phyloP scores from a whole-genome alignment of 2,888 invertebrate species.

The Ptilodon capucinus region DNA sequence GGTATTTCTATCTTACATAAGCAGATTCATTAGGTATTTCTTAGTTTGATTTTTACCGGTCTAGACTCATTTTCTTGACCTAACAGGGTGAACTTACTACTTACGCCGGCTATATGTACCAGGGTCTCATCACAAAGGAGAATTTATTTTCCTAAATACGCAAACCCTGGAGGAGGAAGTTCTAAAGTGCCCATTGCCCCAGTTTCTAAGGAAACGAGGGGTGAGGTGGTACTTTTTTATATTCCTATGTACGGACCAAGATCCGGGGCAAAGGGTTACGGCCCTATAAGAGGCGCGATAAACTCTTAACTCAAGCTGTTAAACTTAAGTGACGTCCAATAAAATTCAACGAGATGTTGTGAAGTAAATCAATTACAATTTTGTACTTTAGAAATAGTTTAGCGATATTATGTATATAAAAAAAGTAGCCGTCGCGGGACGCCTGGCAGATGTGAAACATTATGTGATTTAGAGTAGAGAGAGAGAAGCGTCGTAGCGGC shows the following conservation, averaged over 20 bases:
- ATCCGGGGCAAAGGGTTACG: slow-evolving; percentile 25
- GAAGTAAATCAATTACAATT: neutral
- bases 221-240: slow-evolving; percentile 21
- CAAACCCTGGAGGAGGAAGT: slow-evolving; percentile 2
- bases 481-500: too few species aligned
- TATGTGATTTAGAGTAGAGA: too few species aligned
- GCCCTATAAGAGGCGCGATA: slow-evolving; percentile 22
- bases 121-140: neutral
- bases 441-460: too few species aligned
- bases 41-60: too few species aligned
- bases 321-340: neutral
- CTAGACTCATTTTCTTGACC: too few species aligned
- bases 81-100: too few species aligned
- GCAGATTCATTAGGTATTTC: too few species aligned
- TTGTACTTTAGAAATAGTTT: too few species aligned
- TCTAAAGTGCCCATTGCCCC: slow-evolving; percentile 21
- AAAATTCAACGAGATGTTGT: slow-evolving; percentile 3
- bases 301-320: slow-evolving; percentile 12
- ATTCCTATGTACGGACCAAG: slow-evolving; percentile 1
- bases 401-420: too few species aligned
- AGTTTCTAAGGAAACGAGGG: slow-evolving; percentile 19
- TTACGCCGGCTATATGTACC: neutral
- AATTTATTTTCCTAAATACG: slow-evolving; percentile 1
- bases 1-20: too few species aligned
- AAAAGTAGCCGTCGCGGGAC: too few species aligned